phyloP scores from a whole-genome alignment of 2,888 invertebrate genomes.

The Cenopis cana region DNA sequence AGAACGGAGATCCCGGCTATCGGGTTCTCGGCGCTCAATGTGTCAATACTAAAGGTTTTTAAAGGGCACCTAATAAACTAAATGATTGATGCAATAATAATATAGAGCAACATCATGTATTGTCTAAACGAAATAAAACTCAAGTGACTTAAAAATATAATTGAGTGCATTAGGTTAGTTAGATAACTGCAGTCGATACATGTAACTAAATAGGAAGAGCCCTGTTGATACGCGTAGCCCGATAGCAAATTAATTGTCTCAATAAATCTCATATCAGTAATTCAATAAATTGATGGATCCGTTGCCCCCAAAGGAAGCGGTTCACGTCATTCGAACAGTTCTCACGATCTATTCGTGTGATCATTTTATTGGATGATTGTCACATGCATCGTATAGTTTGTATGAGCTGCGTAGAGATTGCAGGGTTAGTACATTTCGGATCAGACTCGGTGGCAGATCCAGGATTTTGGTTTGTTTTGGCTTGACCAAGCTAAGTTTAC shows the following conservation, averaged over 20 bases:
- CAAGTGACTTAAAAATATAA: not conserved
- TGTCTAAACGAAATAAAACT: not conserved
- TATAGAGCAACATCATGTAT: not conserved
- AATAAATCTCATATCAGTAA: constrained; percentile 52
- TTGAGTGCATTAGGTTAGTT: constrained; percentile 1
- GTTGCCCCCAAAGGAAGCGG: constrained; percentile 66
- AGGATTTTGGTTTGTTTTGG: too few species aligned
- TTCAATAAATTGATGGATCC: constrained; percentile 61
- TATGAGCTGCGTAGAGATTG: constrained; percentile 1
- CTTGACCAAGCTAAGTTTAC: too few species aligned
- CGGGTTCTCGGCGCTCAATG: too few species aligned
- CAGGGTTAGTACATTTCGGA: constrained; percentile 21
- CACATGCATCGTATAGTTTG: constrained; percentile 39
- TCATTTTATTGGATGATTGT: constrained; percentile 72
- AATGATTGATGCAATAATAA: too few species aligned
- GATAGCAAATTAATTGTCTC: constrained; percentile 52
- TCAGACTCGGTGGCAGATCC: too few species aligned
- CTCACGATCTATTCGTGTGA: constrained; percentile 68
- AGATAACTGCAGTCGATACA: not conserved
- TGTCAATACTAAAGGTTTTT: too few species aligned
- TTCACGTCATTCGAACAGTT: constrained; percentile 60
- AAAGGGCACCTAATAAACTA: too few species aligned
- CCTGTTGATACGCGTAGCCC: constrained; percentile 40
- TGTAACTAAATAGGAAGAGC: constrained; percentile 13
- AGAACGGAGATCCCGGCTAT: too few species aligned